Evolutionary conservation across 1,140 invertebrate species (phyloP), one percentile per base, ranked within the genome.

Genomic region (Drosophila mayri): DNA sequence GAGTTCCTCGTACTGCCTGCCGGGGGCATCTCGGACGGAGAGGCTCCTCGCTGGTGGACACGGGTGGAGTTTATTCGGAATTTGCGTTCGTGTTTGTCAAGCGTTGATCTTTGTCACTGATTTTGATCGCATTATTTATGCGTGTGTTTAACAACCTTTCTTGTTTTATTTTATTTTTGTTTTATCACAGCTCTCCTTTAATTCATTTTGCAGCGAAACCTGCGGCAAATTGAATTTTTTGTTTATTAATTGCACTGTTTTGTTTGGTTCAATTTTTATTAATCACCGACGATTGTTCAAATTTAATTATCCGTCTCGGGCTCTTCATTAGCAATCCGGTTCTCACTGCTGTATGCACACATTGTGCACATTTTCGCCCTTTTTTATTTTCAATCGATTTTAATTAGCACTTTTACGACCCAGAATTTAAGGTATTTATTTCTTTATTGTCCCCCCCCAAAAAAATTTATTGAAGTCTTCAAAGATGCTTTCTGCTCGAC

Each of bases 211-310:
- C 64, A 22, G n/a, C 43, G n/a, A 54, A 55, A 61, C 25, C 63
- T 68, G 74, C 22, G 43, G 46, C 37, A 61, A 76, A 76, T 76
- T 77, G 28, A 9, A 67, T n/a, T 77, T 50, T 72, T 72, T 41
- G 65, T 37, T 72, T 72, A 72, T 72, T 72, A 72, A 72, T 72
- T 72, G 38, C 70, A 74, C 68, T 73, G 68, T 73, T 75, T 75
- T 74, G 70, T 74, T 55, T 75, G 68, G 35, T 18, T 50, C 46
- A 62, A 47, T 74, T 62, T 73, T 73, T 73, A 73, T 74, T 74
- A 74, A 74, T 52, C 57, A 74, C 57, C 47, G 68, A 30, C 55
- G 35, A 73, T 74, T 74, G 55, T 74, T 73, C 40, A 20, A 46
- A 73, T 73, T 54, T 74, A 73, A 74, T 74, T 74, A 54, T 20